phyloP scores from a whole-genome alignment of 1,140 invertebrate genomes.

The Bombus confusus region DNA sequence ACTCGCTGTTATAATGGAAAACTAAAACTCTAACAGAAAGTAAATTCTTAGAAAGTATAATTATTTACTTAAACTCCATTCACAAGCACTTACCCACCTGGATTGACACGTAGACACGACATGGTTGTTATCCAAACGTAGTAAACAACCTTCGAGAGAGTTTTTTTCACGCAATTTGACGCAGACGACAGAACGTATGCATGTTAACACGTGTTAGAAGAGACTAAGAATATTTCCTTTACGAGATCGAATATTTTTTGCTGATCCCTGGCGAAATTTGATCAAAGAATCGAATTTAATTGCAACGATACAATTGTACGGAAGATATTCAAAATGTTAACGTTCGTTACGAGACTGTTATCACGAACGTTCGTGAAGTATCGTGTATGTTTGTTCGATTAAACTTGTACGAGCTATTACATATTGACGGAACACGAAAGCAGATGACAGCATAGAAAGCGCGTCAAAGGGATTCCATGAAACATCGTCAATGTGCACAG shows the following conservation, averaged over 20 bases:
- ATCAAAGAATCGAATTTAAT: not conserved
- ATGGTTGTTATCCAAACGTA: constrained; percentile 75
- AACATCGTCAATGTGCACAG: constrained; percentile 65
- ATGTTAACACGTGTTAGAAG: constrained; percentile 13
- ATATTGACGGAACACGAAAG: constrained; percentile 61
- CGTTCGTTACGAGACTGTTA: not conserved
- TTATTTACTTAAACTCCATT: constrained; percentile 28
- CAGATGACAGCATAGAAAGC: constrained; percentile 51
- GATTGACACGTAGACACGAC: constrained; percentile 77
- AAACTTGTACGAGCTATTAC: constrained; percentile 45
- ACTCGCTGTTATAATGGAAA: constrained; percentile 31
- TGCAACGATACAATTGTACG: too few species aligned
- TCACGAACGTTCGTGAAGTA: constrained; percentile 9
- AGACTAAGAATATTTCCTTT: constrained; percentile 20
- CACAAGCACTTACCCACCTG: constrained; percentile 80
- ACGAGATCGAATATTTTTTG: not conserved
- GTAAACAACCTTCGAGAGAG: constrained; percentile 68
- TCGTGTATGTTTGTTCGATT: constrained; percentile 15
- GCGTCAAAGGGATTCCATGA: constrained; percentile 42
- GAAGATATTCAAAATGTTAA: not conserved
- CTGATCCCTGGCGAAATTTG: not conserved
- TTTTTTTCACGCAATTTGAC: constrained; percentile 46
- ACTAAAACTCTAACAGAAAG: constrained; percentile 56
- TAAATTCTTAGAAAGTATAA: constrained; percentile 44
- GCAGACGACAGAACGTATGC: constrained; percentile 20